Conservation (phyloP, 2,888 invertebrate species). For the Allophyes oxyacanthae region DNA sequence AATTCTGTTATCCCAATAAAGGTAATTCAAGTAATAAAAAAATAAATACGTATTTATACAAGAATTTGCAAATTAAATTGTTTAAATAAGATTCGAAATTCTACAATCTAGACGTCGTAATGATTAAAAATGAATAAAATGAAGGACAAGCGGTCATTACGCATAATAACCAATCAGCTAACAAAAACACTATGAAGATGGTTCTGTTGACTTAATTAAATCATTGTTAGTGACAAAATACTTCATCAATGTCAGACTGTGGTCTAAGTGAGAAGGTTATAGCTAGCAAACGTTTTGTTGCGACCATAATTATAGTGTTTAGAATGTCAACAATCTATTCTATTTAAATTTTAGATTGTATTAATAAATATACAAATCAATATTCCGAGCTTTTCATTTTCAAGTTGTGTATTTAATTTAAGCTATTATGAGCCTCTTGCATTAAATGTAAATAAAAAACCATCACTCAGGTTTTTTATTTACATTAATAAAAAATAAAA, state of each 20-base stretch:
- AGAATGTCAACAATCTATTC: no score
- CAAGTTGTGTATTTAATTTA: no score
- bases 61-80: slow-evolving; percentile 5
- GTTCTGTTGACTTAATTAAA: slow-evolving; percentile 64
- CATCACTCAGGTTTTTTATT: no score
- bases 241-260: slow-evolving; percentile 52
- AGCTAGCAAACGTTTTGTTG: slow-evolving; percentile 4
- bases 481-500: no score
- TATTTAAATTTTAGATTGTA: no score
- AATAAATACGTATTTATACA: neutral
- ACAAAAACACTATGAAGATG: slow-evolving; percentile 46
- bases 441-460: no score
- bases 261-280: slow-evolving; percentile 34
- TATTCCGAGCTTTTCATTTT: no score
- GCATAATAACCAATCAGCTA: slow-evolving; percentile 52
- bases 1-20: no score
- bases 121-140: slow-evolving; percentile 29
- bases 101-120: slow-evolving; percentile 12
- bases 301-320: no score
- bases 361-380: no score
- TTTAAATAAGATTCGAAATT: slow-evolving; percentile 15
- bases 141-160: slow-evolving; percentile 42
- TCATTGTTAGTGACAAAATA: slow-evolving; percentile 63
- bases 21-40: no score
- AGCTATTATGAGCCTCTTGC: no score